phyloP scores from a whole-genome alignment of 2,888 invertebrate species.

The Scelioninae gen. 2 region DNA sequence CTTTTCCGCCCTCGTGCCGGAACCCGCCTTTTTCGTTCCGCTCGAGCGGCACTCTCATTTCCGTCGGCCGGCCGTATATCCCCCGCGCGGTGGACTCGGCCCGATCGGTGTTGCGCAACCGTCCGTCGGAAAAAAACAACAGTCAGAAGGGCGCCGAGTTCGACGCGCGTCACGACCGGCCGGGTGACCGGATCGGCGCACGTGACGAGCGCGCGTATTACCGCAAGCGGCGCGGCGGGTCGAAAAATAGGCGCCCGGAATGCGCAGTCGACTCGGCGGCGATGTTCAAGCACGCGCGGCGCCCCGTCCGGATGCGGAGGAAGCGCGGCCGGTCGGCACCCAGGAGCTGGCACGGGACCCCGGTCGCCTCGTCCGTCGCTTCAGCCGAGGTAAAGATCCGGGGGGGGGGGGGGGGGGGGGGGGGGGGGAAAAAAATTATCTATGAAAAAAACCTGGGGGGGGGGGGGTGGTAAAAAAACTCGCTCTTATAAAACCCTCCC shows the following conservation, averaged over 20 bases:
- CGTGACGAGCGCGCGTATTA: slow-evolving; percentile 44
- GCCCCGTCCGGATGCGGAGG: slow-evolving; percentile 67
- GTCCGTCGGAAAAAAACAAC: slow-evolving; percentile 25
- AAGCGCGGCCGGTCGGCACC: slow-evolving; percentile 72
- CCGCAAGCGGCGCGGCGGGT: no score
- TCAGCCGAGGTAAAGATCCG: slow-evolving; percentile 69
- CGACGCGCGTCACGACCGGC: slow-evolving; percentile 21
- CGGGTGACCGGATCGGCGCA: slow-evolving; percentile 12
- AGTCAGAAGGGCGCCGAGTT: slow-evolving; percentile 25
- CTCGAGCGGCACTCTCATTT: no score
- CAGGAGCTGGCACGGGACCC: slow-evolving; percentile 73
- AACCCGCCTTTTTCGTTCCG: no score
- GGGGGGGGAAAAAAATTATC: no score
- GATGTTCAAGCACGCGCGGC: slow-evolving; percentile 72
- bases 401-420: no score
- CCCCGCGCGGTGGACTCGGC: no score
- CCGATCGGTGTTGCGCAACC: slow-evolving; percentile 19
- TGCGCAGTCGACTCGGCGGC: slow-evolving; percentile 11
- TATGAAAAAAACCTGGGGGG: no score
- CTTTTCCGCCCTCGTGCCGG: no score
- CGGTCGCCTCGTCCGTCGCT: slow-evolving; percentile 68
- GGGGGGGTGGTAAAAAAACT: no score
- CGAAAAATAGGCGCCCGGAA: slow-evolving; percentile 23
- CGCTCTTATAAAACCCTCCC: no score
- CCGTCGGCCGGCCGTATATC: no score